These are phyloP conservation scores for Leptinotarsa haldemani DNA, from an alignment of 2,888 invertebrate genomes.

Conservation along the genomic window DNA sequence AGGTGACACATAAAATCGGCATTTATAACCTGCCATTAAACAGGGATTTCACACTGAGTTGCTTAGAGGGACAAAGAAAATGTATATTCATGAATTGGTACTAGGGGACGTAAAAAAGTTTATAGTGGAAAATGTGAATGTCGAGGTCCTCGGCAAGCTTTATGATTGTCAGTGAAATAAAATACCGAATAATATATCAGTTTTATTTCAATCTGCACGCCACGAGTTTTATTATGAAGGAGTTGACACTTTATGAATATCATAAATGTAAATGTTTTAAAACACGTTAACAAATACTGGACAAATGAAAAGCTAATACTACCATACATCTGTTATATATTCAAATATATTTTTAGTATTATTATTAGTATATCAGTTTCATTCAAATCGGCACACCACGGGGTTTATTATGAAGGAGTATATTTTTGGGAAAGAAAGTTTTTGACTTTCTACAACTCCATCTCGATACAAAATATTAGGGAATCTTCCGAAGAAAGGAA, in stretches of 20 bases:
- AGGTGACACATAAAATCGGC: constrained; percentile 39
- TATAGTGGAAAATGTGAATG: constrained; percentile 12
- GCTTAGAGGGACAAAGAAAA: constrained; percentile 2
- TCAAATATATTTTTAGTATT: no score
- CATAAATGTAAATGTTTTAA: not conserved
- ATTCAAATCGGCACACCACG: not conserved
- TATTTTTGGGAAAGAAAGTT: no score
- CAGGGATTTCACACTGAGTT: constrained; percentile 18
- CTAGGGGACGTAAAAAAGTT: constrained; percentile 14
- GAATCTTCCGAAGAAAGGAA: no score
- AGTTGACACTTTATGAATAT: not conserved
- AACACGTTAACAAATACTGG: no score
- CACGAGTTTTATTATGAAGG: constrained; percentile 3
- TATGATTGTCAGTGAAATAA: constrained; percentile 5
- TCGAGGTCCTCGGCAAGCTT: not conserved
- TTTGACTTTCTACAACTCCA: no score
- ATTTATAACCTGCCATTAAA: constrained; percentile 34
- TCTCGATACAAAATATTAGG: no score
- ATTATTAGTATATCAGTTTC: not conserved
- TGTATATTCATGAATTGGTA: constrained; percentile 19
- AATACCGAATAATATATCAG: not conserved
- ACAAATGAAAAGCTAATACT: no score
- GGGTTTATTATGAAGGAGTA: not conserved
- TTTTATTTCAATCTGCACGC: constrained; percentile 1
- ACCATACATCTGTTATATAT: no score